These are phyloP conservation scores for Xiphophorus birchmanni DNA, from an alignment of 2,797 vertebrate genomes.

Conservation along the genomic window DNA sequence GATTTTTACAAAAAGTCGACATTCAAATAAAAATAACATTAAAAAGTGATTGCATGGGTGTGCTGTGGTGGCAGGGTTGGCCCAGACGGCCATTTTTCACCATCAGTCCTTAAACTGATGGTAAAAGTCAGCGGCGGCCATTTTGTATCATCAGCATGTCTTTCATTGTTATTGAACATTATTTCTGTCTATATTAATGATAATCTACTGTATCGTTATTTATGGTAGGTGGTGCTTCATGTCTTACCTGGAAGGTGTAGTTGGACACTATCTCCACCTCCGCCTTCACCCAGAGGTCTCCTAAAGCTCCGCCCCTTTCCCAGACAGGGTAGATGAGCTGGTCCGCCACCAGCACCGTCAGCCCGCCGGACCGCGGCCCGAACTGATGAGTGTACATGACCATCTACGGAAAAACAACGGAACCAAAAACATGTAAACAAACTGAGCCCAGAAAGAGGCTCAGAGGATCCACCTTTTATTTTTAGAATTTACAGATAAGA, in stretches of 20 bases:
- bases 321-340: slow-evolving; percentile 69
- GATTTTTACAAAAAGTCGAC: neutral
- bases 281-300: slow-evolving; percentile 88
- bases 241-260: slow-evolving; percentile 79
- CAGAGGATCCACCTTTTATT: too few species aligned
- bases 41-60: neutral
- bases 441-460: too few species aligned
- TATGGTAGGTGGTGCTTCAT: too few species aligned
- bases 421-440: too few species aligned
- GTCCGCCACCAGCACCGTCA: slow-evolving; percentile 79
- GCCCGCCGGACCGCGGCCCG: slow-evolving; percentile 77
- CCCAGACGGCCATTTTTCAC: too few species aligned
- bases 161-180: neutral
- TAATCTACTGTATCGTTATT: neutral
- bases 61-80: too few species aligned
- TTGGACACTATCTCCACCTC: slow-evolving; percentile 79
- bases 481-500: too few species aligned
- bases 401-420: slow-evolving; percentile 73
- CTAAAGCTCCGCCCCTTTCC: slow-evolving; percentile 84
- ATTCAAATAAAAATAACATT: neutral
- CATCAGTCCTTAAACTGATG: too few species aligned
- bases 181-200: neutral
- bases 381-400: slow-evolving; percentile 90
- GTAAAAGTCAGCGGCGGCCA: too few species aligned
- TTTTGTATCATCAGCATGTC: neutral